phyloP scores from a whole-genome alignment of 2,888 invertebrate genomes.

The Ephialtes manifestator region DNA sequence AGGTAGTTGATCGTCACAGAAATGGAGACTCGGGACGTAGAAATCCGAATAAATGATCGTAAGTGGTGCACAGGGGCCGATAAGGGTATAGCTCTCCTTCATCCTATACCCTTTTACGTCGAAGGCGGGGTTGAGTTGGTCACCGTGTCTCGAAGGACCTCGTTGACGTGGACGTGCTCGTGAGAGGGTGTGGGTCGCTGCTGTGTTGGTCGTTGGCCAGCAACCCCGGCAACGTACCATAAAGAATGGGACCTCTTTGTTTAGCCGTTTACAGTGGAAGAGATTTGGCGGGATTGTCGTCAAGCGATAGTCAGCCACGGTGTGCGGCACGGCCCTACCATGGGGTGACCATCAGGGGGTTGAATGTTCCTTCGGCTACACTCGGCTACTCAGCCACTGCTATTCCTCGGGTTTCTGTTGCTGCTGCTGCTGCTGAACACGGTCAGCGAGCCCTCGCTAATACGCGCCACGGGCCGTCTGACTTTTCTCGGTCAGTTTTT shows the following conservation, averaged over 20 bases:
- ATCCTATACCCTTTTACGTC: constrained; percentile 55
- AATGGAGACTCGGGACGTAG: constrained; percentile 23
- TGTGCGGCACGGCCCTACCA: constrained; percentile 34
- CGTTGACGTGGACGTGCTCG: constrained; percentile 51
- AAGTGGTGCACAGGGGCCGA: constrained; percentile 84
- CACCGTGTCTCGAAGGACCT: constrained; percentile 62
- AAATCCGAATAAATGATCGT: constrained; percentile 82
- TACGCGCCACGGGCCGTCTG: constrained; percentile 73
- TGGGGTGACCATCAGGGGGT: constrained; percentile 59
- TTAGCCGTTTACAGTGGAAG: constrained; percentile 86
- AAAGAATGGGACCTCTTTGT: constrained; percentile 86
- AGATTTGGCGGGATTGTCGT: constrained; percentile 85
- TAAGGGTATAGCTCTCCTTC: constrained; percentile 76
- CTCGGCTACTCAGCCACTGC: constrained; percentile 33
- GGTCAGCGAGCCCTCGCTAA: constrained; percentile 77
- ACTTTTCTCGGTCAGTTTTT: constrained; percentile 68
- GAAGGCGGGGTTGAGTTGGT: constrained; percentile 28
- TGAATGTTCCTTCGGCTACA: constrained; percentile 38
- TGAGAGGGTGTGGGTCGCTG: constrained; percentile 48
- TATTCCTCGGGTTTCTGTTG: constrained; percentile 41
- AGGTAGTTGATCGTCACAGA: constrained; percentile 37
- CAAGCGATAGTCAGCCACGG: constrained; percentile 80
- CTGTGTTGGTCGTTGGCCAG: constrained; percentile 60
- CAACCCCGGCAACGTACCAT: constrained; percentile 56
- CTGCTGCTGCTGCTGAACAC: constrained; percentile 38